Conservation (phyloP, 2,888 invertebrate genomes). For the Phortica magna region DNA sequence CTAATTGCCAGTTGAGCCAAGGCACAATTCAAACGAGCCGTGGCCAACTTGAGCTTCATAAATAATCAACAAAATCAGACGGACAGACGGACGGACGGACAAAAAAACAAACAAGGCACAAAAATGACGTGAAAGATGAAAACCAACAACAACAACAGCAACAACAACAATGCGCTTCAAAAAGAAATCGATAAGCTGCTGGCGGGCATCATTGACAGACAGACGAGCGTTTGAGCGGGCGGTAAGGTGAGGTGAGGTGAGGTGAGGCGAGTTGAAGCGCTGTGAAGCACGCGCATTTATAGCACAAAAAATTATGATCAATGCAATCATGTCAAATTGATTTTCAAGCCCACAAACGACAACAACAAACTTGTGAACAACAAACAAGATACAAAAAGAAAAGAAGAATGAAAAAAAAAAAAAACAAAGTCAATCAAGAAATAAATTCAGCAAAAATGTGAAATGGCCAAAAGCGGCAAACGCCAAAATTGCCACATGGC, state of each 20-base stretch:
- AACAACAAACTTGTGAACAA: slow-evolving; percentile 37
- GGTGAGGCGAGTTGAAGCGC: not conserved
- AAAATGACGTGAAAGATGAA: slow-evolving; percentile 28
- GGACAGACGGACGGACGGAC: slow-evolving; percentile 52
- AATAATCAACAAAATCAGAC: slow-evolving; percentile 58
- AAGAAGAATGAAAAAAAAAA: slow-evolving; percentile 6
- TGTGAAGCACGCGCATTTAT: not conserved
- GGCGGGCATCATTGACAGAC: not conserved
- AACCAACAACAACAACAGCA: slow-evolving; percentile 36
- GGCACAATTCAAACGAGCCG: slow-evolving; percentile 58
- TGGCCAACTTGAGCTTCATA: slow-evolving; percentile 51
- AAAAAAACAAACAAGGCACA: slow-evolving; percentile 41
- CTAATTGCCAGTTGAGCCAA: slow-evolving; percentile 55
- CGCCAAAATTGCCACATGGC: slow-evolving; percentile 34
- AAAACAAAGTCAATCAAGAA: not conserved
- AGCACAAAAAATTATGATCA: slow-evolving; percentile 62
- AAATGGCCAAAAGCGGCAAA: slow-evolving; percentile 37
- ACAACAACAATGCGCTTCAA: slow-evolving; percentile 19
- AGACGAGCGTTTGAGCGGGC: not conserved
- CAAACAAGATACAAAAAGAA: slow-evolving; percentile 37
- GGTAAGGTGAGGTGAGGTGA: not conserved
- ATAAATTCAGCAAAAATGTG: not conserved
- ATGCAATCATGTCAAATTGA: slow-evolving; percentile 71
- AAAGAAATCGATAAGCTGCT: slow-evolving; percentile 15
- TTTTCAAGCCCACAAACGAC: slow-evolving; percentile 44